These are phyloP conservation scores for Tachysurus vachellii DNA, from an alignment of 2,113 vertebrate genomes.

Conservation along the genomic window DNA sequence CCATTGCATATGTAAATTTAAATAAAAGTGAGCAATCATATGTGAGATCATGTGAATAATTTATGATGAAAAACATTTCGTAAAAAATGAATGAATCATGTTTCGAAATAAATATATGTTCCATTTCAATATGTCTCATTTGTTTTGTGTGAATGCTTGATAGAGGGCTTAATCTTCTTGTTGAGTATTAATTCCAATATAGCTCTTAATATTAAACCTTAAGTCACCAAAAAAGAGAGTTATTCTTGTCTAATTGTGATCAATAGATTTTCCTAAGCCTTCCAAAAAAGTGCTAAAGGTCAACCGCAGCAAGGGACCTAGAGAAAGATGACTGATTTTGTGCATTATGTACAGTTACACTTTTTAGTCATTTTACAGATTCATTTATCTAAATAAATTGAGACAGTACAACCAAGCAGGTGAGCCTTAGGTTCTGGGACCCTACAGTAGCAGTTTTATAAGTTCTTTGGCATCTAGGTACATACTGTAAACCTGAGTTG, in stretches of 20 bases:
- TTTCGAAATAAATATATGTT: neutral
- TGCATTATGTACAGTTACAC: neutral
- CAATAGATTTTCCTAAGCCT: neutral
- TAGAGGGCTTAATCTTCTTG: neutral
- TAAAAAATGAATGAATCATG: neutral
- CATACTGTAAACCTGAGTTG: neutral
- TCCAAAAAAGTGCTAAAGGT: neutral
- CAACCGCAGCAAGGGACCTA: neutral
- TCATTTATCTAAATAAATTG: neutral
- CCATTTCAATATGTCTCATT: neutral
- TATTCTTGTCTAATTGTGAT: neutral
- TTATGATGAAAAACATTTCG: neutral
- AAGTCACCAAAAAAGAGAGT: neutral
- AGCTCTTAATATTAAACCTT: neutral
- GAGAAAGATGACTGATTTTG: neutral
- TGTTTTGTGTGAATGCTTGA: neutral
- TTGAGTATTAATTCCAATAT: neutral
- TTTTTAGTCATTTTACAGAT: neutral
- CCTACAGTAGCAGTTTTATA: neutral
- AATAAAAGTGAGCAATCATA: neutral
- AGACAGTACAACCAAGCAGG: neutral
- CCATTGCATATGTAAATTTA: neutral
- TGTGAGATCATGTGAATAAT: neutral
- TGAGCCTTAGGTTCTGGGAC: neutral
- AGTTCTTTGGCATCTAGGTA: neutral